Evolutionary conservation across 2,888 invertebrate genomes (phyloP), one percentile per base, ranked within the genome.

Genomic region (Suillia variegata): DNA sequence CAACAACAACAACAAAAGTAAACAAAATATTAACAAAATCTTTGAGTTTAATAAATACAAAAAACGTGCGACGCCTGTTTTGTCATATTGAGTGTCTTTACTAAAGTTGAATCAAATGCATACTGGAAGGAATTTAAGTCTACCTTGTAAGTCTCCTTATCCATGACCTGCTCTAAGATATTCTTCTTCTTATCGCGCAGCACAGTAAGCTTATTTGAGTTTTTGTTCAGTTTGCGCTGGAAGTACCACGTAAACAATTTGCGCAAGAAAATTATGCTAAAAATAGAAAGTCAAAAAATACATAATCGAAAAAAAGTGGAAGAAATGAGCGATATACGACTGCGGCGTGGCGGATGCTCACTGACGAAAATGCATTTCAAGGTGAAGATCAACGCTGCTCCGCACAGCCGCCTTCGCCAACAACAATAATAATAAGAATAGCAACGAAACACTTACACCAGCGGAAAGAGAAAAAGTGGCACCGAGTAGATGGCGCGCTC

Each of bases 121-220:
- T n/a, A n/a, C n/a, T n/a, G n/a, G n/a, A n/a, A n/a, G n/a, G n/a
- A n/a, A n/a, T n/a, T n/a, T n/a, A n/a, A 8, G n/a, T n/a, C n/a
- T 38, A 90, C 92, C 85, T 98, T 98, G 79, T 97, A 99, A 0
- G 96, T 98, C 83, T 98, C 98, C 34, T 91, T 98, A 77, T 98
- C 97, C 89, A 94, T 97, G 31, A 99, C 97, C 77, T 94, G 91
- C 75, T 98, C 96, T 58, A 99, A 83, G 65, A 98, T 89, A 79
- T 91, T 89, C 79, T 89, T 92, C 77, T 94, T 96, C 73, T 94
- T 89, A n/a, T 88, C 87, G 69, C 88, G 85, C 81, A 96, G 86
- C 56, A 86, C 86, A 50, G 82, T 83, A 38, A 94, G 82, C 78
- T 90, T 90, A 58, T 86, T 84, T 76, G 91, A 89, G 82, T 94